Percentiles rank a stretch among this genome's conserved stretches.
phyloP scores from a whole-genome alignment of 1,140 invertebrate species.

The Apis mellifera region DNA sequence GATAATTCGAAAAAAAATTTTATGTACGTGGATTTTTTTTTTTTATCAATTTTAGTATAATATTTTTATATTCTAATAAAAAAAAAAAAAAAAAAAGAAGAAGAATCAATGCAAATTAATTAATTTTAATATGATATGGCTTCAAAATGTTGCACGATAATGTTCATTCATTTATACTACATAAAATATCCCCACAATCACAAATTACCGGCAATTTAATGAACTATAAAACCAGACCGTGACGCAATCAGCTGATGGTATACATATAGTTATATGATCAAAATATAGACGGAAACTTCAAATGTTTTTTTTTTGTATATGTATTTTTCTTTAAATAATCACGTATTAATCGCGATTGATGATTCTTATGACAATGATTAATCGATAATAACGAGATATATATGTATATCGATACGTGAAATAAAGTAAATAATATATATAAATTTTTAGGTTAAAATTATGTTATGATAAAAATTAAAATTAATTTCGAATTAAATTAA shows the following conservation, averaged over 20 bases:
- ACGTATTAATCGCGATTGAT: too few species aligned
- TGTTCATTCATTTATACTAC: conserved; percentile 49
- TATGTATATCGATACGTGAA: neutral
- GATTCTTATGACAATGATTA: too few species aligned
- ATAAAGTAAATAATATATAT: neutral
- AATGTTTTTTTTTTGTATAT: neutral
- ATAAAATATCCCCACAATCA: conserved; percentile 49
- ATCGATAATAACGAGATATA: too few species aligned
- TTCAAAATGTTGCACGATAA: conserved; percentile 36
- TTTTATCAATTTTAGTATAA: too few species aligned
- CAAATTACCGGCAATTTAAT: conserved; percentile 53
- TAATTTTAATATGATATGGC: conserved; percentile 7
- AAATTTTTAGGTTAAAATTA: neutral
- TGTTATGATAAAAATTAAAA: neutral
- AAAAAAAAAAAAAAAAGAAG: too few species aligned
- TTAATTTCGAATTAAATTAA: too few species aligned
- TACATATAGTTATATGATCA: conserved; percentile 34
- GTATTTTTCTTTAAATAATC: neutral
- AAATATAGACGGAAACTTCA: conserved; percentile 31
- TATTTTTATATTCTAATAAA: neutral
- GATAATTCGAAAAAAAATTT: too few species aligned
- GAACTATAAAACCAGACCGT: conserved; percentile 43
- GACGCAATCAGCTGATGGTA: conserved; percentile 50
- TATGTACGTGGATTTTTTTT: too few species aligned
- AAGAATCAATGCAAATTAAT: neutral